These are phyloP conservation scores for Porites evermanni DNA, from an alignment of 92 coral and sea anemone genomes.

Conservation along the genomic window DNA sequence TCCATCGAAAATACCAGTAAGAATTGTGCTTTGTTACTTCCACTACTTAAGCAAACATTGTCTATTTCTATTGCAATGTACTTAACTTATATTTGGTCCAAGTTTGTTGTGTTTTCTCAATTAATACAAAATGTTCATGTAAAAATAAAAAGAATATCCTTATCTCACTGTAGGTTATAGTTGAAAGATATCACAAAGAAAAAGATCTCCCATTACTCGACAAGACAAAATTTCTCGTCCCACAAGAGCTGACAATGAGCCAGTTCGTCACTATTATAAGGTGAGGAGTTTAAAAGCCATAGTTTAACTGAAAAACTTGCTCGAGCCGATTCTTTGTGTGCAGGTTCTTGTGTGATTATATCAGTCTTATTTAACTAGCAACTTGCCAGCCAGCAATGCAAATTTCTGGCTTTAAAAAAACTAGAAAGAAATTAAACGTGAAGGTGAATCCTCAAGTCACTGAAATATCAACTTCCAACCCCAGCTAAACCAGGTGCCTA, in stretches of 20 bases:
- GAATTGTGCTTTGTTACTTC: slow-evolving; percentile 28
- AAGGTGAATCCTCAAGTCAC: too few relatives aligned
- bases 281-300: slow-evolving; percentile 57
- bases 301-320: slow-evolving; percentile 21
- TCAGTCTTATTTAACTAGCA: background rate
- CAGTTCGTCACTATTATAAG: slow-evolving; percentile 98
- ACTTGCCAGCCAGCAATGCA: background rate
- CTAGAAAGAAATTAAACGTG: too few relatives aligned
- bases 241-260: slow-evolving; percentile 98
- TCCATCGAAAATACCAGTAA: slow-evolving; percentile 98
- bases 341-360: slow-evolving; percentile 11
- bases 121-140: background rate
- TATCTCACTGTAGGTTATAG: slow-evolving; percentile 80
- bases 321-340: background rate
- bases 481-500: too few relatives aligned
- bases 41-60: slow-evolving; percentile 12
- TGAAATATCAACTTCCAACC: too few relatives aligned
- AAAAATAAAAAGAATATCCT: background rate
- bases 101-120: background rate
- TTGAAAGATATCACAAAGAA: slow-evolving; percentile 98
- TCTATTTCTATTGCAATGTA: background rate
- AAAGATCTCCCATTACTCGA: slow-evolving; percentile 92
- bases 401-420: background rate
- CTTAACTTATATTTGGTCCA: background rate
- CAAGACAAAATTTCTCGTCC: slow-evolving; percentile 97